Percentiles rank a stretch among this genome's conserved stretches.
These are phyloP conservation scores for Drosophila dunni DNA, from an alignment of 1,140 invertebrate species.

Conservation along the genomic window DNA sequence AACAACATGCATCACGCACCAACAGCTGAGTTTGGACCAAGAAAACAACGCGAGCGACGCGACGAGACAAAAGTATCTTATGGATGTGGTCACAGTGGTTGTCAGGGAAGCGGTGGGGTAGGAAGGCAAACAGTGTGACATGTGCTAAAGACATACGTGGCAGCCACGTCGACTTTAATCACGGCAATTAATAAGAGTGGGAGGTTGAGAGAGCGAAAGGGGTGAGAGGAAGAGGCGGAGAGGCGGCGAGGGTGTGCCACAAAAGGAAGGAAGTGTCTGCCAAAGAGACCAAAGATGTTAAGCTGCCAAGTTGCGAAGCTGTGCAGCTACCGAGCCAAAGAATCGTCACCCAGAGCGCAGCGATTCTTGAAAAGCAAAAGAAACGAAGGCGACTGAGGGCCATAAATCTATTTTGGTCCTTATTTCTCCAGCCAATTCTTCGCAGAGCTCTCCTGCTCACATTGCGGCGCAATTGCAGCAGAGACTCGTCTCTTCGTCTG, in stretches of 20 bases:
- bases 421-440: conserved; percentile 53
- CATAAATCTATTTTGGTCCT: conserved; percentile 80
- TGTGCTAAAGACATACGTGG: conserved; percentile 73
- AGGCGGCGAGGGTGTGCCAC: conserved; percentile 29
- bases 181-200: conserved; percentile 71
- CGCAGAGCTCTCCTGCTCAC: conserved; percentile 17
- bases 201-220: conserved; percentile 11
- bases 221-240: not conserved
- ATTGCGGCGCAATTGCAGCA: conserved; percentile 73
- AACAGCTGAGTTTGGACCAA: conserved; percentile 42
- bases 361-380: conserved; percentile 53
- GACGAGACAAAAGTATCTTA: not conserved
- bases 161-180: conserved; percentile 65
- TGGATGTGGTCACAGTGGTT: conserved; percentile 13
- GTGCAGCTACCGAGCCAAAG: conserved; percentile 16
- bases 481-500: not conserved
- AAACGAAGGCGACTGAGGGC: conserved; percentile 63
- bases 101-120: conserved; percentile 1
- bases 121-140: conserved; percentile 51
- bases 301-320: too few species aligned
- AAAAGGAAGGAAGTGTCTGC: conserved; percentile 63
- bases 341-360: conserved; percentile 60
- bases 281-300: conserved; percentile 23
- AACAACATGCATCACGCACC: conserved; percentile 51
- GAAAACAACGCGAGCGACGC: conserved; percentile 22